Evolutionary conservation across 2,113 vertebrate species (phyloP), one percentile per base, ranked within the genome.

Genomic region (Hylia prasina): DNA sequence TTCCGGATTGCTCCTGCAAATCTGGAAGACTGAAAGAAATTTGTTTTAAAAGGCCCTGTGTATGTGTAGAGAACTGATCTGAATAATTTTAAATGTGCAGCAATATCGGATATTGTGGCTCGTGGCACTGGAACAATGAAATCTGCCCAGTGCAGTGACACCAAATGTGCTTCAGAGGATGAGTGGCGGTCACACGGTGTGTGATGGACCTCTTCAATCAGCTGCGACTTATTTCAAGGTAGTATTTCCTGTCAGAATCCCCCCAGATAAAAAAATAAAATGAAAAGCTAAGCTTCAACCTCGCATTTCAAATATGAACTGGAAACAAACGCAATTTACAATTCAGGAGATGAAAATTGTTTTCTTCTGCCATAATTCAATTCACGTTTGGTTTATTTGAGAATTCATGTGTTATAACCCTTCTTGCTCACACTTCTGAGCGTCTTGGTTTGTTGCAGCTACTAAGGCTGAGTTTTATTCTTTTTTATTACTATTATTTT

Each of bases 321-420:
- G 79, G 82, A 92, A 93, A 80, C 75, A 93, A 88, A 94, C 88
- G 22, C 54, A 57, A 77, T 87, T 91, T 93, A 94, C 83, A 91
- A 75, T 84, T 89, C 65, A 83, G 75, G 53, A 45, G 44, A 60
- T 84, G 81, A 93, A 92, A 73, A 92, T 66, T 63, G 87, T 94
- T 94, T 82, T 95, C 23, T 82, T 89, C 87, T 95, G 64, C 81
- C 63, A 30, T 92, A 69, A 94, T 96, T 97, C 82, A 89, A 72
- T 87, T 93, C 70, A 65, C 64, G 45, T 96, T 97, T 93, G 75
- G 60, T 64, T 92, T 96, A 66, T 90, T 92, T 80, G 82, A 96
- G 79, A 83, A 88, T 92, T 75, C 88, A 31, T 68, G 64, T 90
- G 53, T 80, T 95, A 69, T 78, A 79, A 78, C 70, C 37, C 87